Evolutionary conservation across 2,113 vertebrate species (phyloP), one percentile per base, ranked within the genome.

Genomic region (Sylvietta virens): DNA sequence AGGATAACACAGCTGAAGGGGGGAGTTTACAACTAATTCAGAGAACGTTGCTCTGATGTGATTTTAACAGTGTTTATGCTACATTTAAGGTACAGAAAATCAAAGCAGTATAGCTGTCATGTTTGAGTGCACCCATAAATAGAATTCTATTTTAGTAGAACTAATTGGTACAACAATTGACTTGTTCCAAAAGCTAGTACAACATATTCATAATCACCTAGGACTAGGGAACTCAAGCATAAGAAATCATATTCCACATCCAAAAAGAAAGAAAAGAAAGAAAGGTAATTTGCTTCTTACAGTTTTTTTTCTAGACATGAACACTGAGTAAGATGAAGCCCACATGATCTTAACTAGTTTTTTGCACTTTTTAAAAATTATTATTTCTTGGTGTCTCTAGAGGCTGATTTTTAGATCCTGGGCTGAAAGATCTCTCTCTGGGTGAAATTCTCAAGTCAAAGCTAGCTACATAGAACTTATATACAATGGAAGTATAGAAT

Each of bases 101-200:
- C 74, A 90, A 89, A 90, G 50, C 58, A 77, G 27, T 82, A 85
- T 92, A 91, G 70, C 66, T 94, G 81, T 80, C 58, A 83, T 83
- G 62, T 95, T 50, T 94, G 45, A 96, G 50, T 81, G 71, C 84
- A 62, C 30, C 47, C 70, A 71, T 73, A 93, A 93, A 96, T 60
- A 91, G 85, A 93, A 53, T 86, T 95, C 39, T 90, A 13, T 70
- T 94, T 79, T 92, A 79, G 84, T 77, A 93, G 71, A 94, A 91
- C 45, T 95, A 95, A 94, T 90, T 94, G 62, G 30, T 90, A 73
- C 81, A 90, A 86, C 85, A 72, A 66, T n/a, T 89, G 70, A 7
- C 71, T 73, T 94, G 81, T 64, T 95, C 91, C 61, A 77, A 86
- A 92, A 80, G 47, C 39, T 90, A 47, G 35, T 82, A 87, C 47